A percentile compares a stretch with the other conserved stretches of the same genome.
Conservation (phyloP, 2,113 vertebrate species). For the Cygnus atratus region DNA sequence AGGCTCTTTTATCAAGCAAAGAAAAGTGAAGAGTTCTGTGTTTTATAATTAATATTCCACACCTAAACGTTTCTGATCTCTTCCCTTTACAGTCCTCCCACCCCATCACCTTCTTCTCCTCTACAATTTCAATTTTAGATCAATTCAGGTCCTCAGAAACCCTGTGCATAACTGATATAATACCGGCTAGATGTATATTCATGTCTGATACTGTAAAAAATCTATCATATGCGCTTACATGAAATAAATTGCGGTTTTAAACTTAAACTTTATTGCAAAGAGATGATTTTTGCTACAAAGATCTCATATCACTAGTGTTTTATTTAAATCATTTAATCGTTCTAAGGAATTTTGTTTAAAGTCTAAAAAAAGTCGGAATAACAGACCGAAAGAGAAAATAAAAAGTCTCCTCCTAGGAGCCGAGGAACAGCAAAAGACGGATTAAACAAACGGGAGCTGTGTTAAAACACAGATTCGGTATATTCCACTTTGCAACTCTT, state of each 20-base stretch:
- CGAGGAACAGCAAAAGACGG: background rate
- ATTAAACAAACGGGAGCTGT: background rate
- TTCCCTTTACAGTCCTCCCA: background rate
- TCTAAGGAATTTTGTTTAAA: background rate
- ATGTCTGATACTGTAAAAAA: background rate
- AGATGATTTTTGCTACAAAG: background rate
- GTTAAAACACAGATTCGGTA: background rate
- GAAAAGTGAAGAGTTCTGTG: slow-evolving; percentile 48
- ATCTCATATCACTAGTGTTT: fast-evolving
- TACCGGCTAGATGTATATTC: background rate
- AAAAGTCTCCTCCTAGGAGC: background rate
- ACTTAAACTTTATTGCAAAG: background rate
- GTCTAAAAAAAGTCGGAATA: background rate
- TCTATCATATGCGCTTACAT: background rate
- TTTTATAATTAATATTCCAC: slow-evolving; percentile 67
- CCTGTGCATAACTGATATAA: background rate
- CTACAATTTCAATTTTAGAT: background rate
- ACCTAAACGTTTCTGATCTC: slow-evolving; percentile 40
- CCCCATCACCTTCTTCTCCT: slow-evolving; percentile 16
- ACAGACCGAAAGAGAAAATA: background rate
- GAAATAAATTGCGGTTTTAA: background rate
- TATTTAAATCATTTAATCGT: background rate
- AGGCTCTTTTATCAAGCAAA: slow-evolving; percentile 34
- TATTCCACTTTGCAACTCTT: background rate
- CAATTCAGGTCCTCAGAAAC: background rate